Conservation (phyloP, 2,797 vertebrate genomes). For the Fringilla coelebs region DNA sequence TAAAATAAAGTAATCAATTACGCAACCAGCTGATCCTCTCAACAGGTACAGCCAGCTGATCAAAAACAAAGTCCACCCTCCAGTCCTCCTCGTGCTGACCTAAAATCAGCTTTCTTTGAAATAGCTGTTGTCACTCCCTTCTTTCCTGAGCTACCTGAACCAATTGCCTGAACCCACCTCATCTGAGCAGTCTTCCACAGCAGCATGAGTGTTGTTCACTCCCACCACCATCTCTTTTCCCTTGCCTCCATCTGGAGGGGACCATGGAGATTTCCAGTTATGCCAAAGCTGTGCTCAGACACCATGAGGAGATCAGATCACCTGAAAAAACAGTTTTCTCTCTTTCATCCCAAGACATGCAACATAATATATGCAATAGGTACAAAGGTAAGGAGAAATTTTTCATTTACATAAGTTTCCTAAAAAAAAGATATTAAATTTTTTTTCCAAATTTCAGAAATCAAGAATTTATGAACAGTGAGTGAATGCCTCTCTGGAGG, state of each 20-base stretch:
- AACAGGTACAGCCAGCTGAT: neutral
- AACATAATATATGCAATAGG: neutral
- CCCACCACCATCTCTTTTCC: neutral
- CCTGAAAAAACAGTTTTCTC: neutral
- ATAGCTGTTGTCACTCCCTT: neutral
- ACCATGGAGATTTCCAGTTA: neutral
- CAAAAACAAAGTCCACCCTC: neutral
- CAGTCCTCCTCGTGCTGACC: neutral
- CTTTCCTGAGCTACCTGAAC: neutral
- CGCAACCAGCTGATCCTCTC: neutral
- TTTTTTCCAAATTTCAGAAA: neutral
- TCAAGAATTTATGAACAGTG: neutral
- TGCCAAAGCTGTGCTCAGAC: neutral
- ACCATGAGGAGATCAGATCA: neutral
- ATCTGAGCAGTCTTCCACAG: neutral
- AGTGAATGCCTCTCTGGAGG: neutral
- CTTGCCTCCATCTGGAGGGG: neutral
- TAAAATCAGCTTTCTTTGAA: neutral
- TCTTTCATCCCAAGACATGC: neutral
- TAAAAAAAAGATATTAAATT: neutral
- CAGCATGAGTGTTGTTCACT: neutral
- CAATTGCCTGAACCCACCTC: neutral
- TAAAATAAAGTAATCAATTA: neutral
- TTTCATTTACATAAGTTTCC: neutral
- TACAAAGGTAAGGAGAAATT: neutral